phyloP scores from a whole-genome alignment of 1,140 invertebrate genomes.

The Atopsyche davidsoni region DNA sequence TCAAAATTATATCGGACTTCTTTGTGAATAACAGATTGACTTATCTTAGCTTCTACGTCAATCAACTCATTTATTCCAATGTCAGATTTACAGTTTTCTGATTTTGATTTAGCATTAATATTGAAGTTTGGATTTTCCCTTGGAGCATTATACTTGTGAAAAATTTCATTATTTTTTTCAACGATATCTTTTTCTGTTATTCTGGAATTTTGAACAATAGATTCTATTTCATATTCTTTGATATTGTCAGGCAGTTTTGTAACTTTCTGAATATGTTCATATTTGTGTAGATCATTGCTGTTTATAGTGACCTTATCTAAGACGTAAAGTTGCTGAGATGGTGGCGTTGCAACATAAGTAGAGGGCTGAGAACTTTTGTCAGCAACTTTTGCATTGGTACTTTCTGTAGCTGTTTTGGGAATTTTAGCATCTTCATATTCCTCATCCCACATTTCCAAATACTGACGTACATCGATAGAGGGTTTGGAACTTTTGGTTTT shows the following conservation, averaged over 20 bases:
- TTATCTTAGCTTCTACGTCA: conserved; percentile 50
- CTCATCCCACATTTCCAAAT: conserved; percentile 49
- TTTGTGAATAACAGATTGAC: conserved; percentile 49
- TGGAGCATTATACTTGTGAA: neutral
- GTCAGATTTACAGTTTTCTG: no score
- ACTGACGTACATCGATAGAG: conserved; percentile 42
- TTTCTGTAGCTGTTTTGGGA: conserved; percentile 8
- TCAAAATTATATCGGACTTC: conserved; percentile 50
- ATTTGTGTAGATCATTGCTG: conserved; percentile 43
- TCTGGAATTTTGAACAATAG: no score
- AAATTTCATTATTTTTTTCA: conserved; percentile 1
- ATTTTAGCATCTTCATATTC: conserved; percentile 40
- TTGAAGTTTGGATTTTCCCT: neutral
- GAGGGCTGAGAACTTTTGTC: conserved; percentile 10
- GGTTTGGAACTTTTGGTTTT: conserved; percentile 6
- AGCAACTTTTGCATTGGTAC: conserved; percentile 15
- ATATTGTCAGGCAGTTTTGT: conserved; percentile 48
- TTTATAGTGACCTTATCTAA: conserved; percentile 44
- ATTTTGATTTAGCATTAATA: no score
- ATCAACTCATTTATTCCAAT: conserved; percentile 31
- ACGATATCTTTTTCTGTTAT: neutral
- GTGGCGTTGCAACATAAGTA: conserved; percentile 21
- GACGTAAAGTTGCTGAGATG: conserved; percentile 44
- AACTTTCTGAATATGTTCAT: conserved; percentile 48
- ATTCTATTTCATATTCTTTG: conserved; percentile 24